These are phyloP conservation scores for Agrilus planipennis DNA, from an alignment of 1,140 invertebrate genomes.

Conservation along the genomic window DNA sequence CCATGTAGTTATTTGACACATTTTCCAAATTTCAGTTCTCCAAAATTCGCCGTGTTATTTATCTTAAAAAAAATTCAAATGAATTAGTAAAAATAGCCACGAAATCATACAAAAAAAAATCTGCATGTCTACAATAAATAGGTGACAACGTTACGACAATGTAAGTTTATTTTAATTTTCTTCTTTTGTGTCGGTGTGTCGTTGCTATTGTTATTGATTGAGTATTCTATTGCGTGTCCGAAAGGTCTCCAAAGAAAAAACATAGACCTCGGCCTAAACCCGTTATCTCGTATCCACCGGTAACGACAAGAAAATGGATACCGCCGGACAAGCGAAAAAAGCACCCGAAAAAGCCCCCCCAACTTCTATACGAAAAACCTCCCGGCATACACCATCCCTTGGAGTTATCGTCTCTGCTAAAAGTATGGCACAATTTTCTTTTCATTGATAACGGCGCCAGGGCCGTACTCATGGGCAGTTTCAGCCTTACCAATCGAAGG, in stretches of 20 bases:
- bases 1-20: neutral
- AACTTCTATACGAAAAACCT: conserved; percentile 19
- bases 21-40: neutral
- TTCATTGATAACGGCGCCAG: conserved; percentile 10
- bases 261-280: neutral
- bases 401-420: conserved; percentile 20
- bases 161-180: too few species aligned
- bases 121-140: too few species aligned
- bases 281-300: conserved; percentile 25
- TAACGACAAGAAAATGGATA: conserved; percentile 27
- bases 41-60: too few species aligned
- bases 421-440: conserved; percentile 23
- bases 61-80: too few species aligned
- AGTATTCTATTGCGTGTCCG: too few species aligned
- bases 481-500: conserved; percentile 21
- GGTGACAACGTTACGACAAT: too few species aligned
- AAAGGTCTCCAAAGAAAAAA: neutral
- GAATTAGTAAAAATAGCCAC: too few species aligned
- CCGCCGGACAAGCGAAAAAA: conserved; percentile 24
- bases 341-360: conserved; percentile 13
- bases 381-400: conserved; percentile 19
- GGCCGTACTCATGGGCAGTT: conserved; percentile 16
- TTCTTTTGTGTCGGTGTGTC: too few species aligned
- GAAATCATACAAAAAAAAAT: too few species aligned
- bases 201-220: too few species aligned